Evolutionary conservation across 2,113 vertebrate species (phyloP), one percentile per base, ranked within the genome.

Genomic region (Turdus rufiventris): DNA sequence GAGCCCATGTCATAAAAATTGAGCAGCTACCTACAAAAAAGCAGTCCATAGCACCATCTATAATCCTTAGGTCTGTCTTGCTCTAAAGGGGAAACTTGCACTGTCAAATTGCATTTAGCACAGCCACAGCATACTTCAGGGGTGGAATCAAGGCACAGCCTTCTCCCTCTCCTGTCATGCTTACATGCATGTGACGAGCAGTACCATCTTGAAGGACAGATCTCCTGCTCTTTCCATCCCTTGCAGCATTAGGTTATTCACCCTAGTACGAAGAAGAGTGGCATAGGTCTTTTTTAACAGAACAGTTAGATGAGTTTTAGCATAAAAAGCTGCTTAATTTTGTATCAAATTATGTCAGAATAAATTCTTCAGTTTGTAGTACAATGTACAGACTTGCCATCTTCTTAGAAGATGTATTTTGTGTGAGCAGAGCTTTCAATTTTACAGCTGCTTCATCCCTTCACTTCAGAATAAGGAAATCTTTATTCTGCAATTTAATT

Each of bases 401-500:
- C n/a, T 67, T 74, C 65, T 72, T 77, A 43, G 73, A 91, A 72
- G 54, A 15, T 65, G 13, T 45, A 21, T 62, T 88, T 85, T 34
- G 5, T 76, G 21, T 34, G 15, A 90, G n/a, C 12, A 73, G 63
- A 88, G 62, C 31, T 93, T 86, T 33, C 28, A 21, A 33, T 80
- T 77, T 96, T 77, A 10, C 42, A 93, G 45, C 8, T 92, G 40
- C 47, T 70, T 31, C 24, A 25, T 93, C 36, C 82, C 38, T 85
- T 42, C 43, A 34, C 23, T 60, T 89, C 53, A 78, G 34, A 83
- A 93, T 25, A 94, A 63, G 60, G 8, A 72, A 95, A 38, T 68
- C 57, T 85, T 91, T 92, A 42, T 87, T 91, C 62, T 86, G 40
- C 18, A 19, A 63, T 88, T 85, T 79, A 92, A 93, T 67, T 95